These are phyloP conservation scores for Didymodactylos carnosus DNA, from an alignment of 2,888 invertebrate species.

Conservation along the genomic window DNA sequence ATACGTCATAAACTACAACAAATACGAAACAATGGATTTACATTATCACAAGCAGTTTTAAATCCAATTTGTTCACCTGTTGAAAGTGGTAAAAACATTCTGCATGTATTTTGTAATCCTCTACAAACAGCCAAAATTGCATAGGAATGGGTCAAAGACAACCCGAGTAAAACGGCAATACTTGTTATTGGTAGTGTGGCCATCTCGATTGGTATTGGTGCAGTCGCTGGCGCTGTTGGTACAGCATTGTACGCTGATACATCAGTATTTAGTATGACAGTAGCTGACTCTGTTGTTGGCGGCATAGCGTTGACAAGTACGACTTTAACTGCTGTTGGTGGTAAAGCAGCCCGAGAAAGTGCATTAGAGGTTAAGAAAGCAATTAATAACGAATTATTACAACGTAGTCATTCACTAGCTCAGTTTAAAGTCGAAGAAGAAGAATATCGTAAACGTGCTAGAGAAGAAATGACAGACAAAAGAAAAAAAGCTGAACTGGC, in stretches of 20 bases:
- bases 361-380: background rate
- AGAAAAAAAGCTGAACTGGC: background rate
- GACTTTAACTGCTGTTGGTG: background rate
- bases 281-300: background rate
- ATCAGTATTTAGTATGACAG: background rate
- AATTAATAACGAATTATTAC: background rate
- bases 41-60: background rate
- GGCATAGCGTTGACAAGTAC: background rate
- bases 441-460: background rate
- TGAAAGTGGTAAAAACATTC: background rate
- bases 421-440: background rate
- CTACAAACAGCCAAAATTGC: background rate
- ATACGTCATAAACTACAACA: background rate
- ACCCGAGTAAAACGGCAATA: background rate
- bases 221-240: background rate
- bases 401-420: background rate
- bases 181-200: background rate
- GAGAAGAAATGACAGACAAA: background rate
- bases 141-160: background rate
- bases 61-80: background rate
- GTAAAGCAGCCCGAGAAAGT: background rate
- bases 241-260: background rate
- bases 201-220: background rate
- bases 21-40: background rate
- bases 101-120: background rate